Evolutionary conservation across 2,888 invertebrate species (phyloP), one percentile per base, ranked within the genome.

Genomic region (Sarcophaga rosellei): DNA sequence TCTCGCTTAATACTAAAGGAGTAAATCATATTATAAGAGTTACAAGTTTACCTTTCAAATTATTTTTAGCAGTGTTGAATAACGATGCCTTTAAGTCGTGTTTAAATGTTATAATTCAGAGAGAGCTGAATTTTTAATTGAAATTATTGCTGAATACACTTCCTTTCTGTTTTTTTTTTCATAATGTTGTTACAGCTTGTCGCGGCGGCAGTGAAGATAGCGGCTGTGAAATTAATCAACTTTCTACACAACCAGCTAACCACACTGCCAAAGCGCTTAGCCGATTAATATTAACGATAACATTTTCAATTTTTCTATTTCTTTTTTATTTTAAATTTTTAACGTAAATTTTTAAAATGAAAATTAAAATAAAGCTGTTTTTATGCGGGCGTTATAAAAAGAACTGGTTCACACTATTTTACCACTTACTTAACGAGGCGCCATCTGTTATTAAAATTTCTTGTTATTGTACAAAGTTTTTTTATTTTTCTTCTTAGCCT

Each of bases 231-330:
- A 93, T 92, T 73, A 70, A 4, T 15, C 0, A 17, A 15, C 4
- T 75, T 23, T 83, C 92, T 93, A 95, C 97, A 98, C 98, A 98
- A 99, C 98, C 98, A 98, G 98, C 98, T 98, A 99, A 98, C 98
- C 98, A 98, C 98, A 98, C 98, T 99, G 98, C 98, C 98, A 98
- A 95, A 94, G 96, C 95, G 96, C 95, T 94, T 94, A 93, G 94
- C 94, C 92, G 90, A 92, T 78, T 79, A 53, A 4, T 62, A 63
- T 82, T 81, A 59, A 4, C 17, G 53, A n/a, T 20, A 3, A n/a
- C 2, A 11, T 61, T 61, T 21, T 20, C 6, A 61, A 75, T 87
- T 79, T 15, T 6, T 15, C 23, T 53, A 15, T 77, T 44, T 69
- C 65, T 68, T 77, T 53, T 73, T 44, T 44, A 2, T 21, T 69